Evolutionary conservation across 1,140 invertebrate genomes (phyloP), one percentile per base, ranked within the genome.

Genomic region (Neotoxoptera formosana): DNA sequence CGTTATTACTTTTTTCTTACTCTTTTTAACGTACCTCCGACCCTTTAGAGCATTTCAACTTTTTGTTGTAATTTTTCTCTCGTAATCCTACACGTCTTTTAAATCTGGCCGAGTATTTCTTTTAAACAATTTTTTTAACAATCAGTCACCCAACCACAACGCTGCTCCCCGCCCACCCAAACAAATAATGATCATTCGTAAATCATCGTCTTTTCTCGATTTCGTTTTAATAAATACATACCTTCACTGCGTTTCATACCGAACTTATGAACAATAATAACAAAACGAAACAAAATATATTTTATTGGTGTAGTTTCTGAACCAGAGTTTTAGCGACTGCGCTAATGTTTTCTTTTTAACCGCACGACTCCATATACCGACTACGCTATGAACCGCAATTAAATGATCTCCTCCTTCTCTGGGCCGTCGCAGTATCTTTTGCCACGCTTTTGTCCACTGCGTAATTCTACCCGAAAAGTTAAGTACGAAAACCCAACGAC

Each of bases 391-490:
- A 93, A 56, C 34, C 36, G 34, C 36, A 34, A 91, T 91, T 93
- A 53, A 48, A 56, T 53, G 36, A 93, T 93, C 48, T 53, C 48
- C 23, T n/a, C 36, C 67, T 21, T 17, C 60, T 25, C 30, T n/a
- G n/a, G 0, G 11, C n/a, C 48, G 8, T 48, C 8, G n/a, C n/a
- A 21, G 21, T 89, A 34, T 34, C 45, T 30, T 53, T 89, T 36
- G n/a, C 67, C 36, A 67, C 30, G 25, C n/a, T 92, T 92, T 92
- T 92, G 48, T 53, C 91, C 91, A 86, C 34, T 41, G 76, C n/a
- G 91, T 93, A 86, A 93, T 84, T 84, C 91, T 56, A 93, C 48
- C 76, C 91, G 14, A 93, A 93, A 93, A 93, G 91, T 93, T 86
- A 41, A 93, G 48, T 53, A 84, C 91, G 81, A 86, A 30, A 93